Evolutionary conservation across 2,888 invertebrate genomes (phyloP).

Genomic region (Augochlorella aurata): DNA sequence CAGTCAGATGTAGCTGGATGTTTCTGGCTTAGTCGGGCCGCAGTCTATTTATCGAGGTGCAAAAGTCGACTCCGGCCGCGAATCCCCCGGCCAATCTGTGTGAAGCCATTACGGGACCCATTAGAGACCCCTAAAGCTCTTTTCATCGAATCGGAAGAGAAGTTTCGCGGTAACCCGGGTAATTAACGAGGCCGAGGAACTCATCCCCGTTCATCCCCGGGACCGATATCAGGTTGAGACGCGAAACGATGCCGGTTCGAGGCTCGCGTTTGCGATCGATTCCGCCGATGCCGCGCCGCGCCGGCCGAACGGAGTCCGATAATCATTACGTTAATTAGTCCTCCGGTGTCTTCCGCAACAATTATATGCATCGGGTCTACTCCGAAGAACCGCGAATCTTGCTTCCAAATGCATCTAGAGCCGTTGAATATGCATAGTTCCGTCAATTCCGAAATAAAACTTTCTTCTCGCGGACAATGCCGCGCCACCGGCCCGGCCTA

Average conservation of each 20-base stretch:
- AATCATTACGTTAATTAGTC: conserved; percentile 66
- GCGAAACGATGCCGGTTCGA: conserved; percentile 53
- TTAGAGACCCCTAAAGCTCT: conserved; percentile 67
- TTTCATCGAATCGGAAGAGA: conserved; percentile 72
- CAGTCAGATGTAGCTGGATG: conserved; percentile 15
- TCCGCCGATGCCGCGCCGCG: conserved; percentile 41
- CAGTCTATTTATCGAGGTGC: conserved; percentile 57
- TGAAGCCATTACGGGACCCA: conserved; percentile 73
- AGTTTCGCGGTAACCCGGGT: conserved; percentile 75
- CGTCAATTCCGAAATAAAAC: conserved; percentile 1
- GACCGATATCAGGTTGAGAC: conserved; percentile 66
- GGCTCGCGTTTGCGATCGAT: conserved; percentile 74
- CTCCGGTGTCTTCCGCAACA: conserved; percentile 47
- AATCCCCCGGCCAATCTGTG: conserved; percentile 55
- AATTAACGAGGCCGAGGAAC: conserved; percentile 75
- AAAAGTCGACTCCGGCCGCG: conserved; percentile 56
- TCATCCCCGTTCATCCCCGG: conserved; percentile 65
- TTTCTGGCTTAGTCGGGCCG: conserved; percentile 1
- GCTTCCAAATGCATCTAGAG: conserved; percentile 2
- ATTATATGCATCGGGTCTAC: conserved; percentile 51
- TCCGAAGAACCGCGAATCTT: conserved; percentile 25
- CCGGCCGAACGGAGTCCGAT: conserved; percentile 52
- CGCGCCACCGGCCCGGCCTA: not conserved
- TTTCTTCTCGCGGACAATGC: not conserved
- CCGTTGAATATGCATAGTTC: conserved; percentile 41